phyloP scores from a whole-genome alignment of 2,797 vertebrate species.

The Etheostoma nigrum region DNA sequence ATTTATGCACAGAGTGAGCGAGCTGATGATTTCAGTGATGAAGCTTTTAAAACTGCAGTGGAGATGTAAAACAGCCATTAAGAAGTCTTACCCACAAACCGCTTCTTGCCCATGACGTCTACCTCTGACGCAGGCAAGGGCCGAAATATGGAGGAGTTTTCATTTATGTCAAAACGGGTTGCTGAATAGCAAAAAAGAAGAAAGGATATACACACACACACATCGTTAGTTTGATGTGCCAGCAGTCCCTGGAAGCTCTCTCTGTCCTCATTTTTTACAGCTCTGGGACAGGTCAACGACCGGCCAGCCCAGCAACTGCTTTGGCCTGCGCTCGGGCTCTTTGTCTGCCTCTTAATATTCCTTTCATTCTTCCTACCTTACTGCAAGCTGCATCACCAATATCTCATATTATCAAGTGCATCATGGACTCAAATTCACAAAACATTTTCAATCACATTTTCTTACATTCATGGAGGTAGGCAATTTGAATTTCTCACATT shows the following conservation, averaged over 20 bases:
- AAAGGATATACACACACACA: constrained; percentile 22
- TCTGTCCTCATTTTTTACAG: constrained; percentile 62
- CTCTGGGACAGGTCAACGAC: constrained; percentile 48
- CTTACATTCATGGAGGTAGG: neutral
- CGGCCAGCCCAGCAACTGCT: constrained; percentile 62
- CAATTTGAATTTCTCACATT: neutral
- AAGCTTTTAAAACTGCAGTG: neutral
- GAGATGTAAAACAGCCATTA: neutral
- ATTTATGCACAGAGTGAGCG: neutral
- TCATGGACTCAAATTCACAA: neutral
- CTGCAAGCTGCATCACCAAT: constrained; percentile 16
- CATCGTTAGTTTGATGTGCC: constrained; percentile 48
- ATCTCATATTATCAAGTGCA: constrained; percentile 7
- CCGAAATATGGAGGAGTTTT: constrained; percentile 91
- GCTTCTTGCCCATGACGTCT: constrained; percentile 91
- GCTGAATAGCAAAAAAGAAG: constrained; percentile 66
- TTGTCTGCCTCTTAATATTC: constrained; percentile 15
- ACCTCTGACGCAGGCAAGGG: constrained; percentile 90
- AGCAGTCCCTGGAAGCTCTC: constrained; percentile 63
- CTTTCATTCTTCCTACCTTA: neutral
- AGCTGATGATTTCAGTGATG: neutral
- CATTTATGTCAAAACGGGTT: constrained; percentile 80
- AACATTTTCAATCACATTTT: neutral
- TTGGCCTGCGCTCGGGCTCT: constrained; percentile 15
- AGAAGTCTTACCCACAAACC: constrained; percentile 88